Conservation (phyloP, 2,797 vertebrate genomes). For the Cirrhinus mrigala region DNA sequence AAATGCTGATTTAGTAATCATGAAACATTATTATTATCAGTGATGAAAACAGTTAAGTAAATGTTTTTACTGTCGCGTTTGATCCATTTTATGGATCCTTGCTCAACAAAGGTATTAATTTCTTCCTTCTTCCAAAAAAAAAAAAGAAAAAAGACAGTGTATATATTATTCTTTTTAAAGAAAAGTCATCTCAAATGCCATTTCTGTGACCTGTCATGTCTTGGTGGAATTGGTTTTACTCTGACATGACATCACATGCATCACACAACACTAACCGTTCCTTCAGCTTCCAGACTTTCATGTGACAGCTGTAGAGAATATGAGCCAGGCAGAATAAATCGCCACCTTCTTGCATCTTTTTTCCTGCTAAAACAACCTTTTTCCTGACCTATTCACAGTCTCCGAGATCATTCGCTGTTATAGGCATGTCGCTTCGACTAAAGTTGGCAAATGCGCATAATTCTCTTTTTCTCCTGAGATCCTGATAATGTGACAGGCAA, state of each 20-base stretch:
- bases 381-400: neutral
- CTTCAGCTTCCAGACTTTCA: neutral
- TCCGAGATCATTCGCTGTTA: slow-evolving; percentile 23
- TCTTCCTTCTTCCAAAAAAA: neutral
- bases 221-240: neutral
- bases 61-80: neutral
- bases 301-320: neutral
- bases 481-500: slow-evolving; percentile 51
- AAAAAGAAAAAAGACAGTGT: neutral
- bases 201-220: slow-evolving; percentile 7
- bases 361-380: slow-evolving; percentile 2
- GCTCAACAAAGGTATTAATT: neutral
- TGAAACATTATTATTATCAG: neutral
- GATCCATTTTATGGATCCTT: no score
- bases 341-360: neutral
- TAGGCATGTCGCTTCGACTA: slow-evolving; percentile 7
- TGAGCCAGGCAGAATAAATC: slow-evolving; percentile 17
- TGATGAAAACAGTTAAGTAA: neutral
- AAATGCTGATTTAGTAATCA: neutral
- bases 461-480: slow-evolving; percentile 37
- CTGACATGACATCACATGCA: slow-evolving; percentile 5
- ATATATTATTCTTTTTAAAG: neutral
- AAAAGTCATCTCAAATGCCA: neutral
- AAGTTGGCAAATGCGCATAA: slow-evolving; percentile 52
- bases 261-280: neutral